Evolutionary conservation across 35 echinoderm and acorn worm genomes (phyloP).

Genomic region (Eucidaris tribuloides): DNA sequence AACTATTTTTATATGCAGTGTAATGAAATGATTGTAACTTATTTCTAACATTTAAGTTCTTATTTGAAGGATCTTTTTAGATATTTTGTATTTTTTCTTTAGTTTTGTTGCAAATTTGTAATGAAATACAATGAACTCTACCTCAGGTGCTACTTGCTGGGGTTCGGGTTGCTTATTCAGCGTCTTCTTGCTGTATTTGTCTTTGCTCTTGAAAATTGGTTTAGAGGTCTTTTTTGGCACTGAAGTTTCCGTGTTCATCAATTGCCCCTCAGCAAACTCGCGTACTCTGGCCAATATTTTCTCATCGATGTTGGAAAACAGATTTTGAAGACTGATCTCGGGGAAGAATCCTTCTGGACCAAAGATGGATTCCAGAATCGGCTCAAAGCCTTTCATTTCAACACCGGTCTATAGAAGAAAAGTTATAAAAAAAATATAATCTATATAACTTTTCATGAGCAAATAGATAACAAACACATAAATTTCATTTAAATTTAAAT

Average conservation of each 20-base stretch:
- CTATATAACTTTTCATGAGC: neutral
- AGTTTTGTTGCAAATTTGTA: neutral
- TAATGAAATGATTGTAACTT: too few species aligned
- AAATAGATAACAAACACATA: neutral
- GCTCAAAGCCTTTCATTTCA: slow-evolving; percentile 96
- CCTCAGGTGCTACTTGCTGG: neutral
- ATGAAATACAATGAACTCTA: neutral
- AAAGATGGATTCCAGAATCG: slow-evolving; percentile 84
- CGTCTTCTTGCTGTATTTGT: neutral
- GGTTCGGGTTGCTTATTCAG: slow-evolving; percentile 1
- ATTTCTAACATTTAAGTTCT: too few species aligned
- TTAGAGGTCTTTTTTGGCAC: neutral
- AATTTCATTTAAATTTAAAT: neutral
- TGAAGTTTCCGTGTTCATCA: neutral
- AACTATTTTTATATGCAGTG: too few species aligned
- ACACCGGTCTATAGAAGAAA: slow-evolving; percentile 27
- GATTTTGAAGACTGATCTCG: slow-evolving; percentile 45
- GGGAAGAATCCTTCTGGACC: slow-evolving; percentile 93
- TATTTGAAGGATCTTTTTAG: too few species aligned
- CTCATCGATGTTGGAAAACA: slow-evolving; percentile 65
- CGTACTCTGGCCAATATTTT: slow-evolving; percentile 48
- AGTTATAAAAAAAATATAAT: neutral
- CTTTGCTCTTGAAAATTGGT: neutral
- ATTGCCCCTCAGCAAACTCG: slow-evolving; percentile 26
- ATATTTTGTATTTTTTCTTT: neutral